phyloP scores from a whole-genome alignment of 2,888 invertebrate species.

The Amiota minor region DNA sequence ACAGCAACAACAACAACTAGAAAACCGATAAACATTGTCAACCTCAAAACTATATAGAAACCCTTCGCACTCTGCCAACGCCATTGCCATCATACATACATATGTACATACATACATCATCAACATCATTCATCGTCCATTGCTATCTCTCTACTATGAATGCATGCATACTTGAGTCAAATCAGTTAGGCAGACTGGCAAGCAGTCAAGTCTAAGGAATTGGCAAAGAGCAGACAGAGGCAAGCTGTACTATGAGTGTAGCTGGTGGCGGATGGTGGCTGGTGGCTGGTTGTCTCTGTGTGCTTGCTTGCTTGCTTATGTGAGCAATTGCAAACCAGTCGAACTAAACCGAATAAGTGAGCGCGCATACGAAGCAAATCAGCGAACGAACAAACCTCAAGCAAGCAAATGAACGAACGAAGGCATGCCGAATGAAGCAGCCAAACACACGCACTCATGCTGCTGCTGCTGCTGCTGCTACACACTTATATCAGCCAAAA shows the following conservation, averaged over 20 bases:
- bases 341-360: not conserved
- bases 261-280: no score
- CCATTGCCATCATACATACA: not conserved
- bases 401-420: conserved; percentile 18
- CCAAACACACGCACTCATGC: conserved; percentile 44
- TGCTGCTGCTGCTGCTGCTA: no score
- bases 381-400: no score
- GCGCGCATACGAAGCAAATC: conserved; percentile 19
- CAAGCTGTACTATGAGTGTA: not conserved
- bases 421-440: conserved; percentile 55
- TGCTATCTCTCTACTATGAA: no score
- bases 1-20: not conserved
- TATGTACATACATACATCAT: not conserved
- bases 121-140: no score
- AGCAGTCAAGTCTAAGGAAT: not conserved
- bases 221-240: not conserved
- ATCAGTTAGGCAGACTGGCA: not conserved
- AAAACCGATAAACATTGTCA: conserved; percentile 10
- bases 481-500: no score
- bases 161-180: conserved; percentile 23
- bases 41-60: conserved; percentile 4
- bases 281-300: no score
- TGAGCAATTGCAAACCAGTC: not conserved
- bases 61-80: no score
- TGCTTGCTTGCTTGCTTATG: no score